Percentiles rank a stretch among this genome's conserved stretches.
These are phyloP conservation scores for Masnerella sp. DNA, from an alignment of 2,888 invertebrate species.

Conservation along the genomic window DNA sequence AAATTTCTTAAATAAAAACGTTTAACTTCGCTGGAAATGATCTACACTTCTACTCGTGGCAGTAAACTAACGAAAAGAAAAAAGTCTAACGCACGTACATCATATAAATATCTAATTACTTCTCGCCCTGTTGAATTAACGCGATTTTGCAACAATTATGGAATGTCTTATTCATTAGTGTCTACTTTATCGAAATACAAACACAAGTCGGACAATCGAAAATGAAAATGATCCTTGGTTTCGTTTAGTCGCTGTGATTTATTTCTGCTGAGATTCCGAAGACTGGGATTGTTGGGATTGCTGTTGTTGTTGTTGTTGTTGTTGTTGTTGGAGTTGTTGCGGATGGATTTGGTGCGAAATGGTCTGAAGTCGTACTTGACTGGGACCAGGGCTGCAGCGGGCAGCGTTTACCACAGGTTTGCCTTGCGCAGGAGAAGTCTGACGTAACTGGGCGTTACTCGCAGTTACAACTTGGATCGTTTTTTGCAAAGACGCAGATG, in stretches of 20 bases:
- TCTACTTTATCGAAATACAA: conserved; percentile 27
- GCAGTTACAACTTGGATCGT: conserved; percentile 80
- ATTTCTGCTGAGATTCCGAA: conserved; percentile 59
- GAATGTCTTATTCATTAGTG: conserved; percentile 36
- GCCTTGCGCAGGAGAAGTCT: conserved; percentile 71
- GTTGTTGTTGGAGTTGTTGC: conserved; percentile 66
- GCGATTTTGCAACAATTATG: conserved; percentile 18
- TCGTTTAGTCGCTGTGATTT: too few species aligned
- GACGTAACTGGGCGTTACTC: conserved; percentile 77
- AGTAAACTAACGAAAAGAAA: not conserved
- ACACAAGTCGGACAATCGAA: not conserved
- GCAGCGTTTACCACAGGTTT: conserved; percentile 77
- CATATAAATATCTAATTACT: not conserved
- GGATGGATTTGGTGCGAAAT: conserved; percentile 78
- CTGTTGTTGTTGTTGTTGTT: conserved; percentile 41
- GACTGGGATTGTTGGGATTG: conserved; percentile 42
- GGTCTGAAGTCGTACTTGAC: conserved; percentile 82
- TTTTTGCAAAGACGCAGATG: conserved; percentile 80
- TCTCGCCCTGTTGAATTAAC: not conserved
- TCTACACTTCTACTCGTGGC: too few species aligned
- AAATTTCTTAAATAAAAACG: too few species aligned
- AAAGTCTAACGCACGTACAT: conserved; percentile 1
- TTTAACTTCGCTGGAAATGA: too few species aligned
- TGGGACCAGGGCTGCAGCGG: conserved; percentile 79
- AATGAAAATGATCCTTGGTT: conserved; percentile 13